Base-by-base conservation (phyloP, 2,888 invertebrate species). In the Pristionchus entomophagus region DNA sequence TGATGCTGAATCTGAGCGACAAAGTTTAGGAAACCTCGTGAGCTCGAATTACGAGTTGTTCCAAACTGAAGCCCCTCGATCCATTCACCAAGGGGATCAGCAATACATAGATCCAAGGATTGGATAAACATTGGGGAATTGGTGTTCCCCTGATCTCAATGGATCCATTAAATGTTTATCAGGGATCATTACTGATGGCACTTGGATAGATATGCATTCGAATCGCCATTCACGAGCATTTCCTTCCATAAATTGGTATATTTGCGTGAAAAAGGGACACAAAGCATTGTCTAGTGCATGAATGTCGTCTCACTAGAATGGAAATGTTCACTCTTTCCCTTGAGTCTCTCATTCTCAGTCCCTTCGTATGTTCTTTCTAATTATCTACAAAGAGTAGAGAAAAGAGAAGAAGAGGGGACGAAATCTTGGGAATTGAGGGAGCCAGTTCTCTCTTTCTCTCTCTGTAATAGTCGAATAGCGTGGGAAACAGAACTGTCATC, bases 361-460 rank as follows among this genome's bases (percentile, higher is more conserved):
- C n/a, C n/a, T n/a, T n/a, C n/a, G n/a, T n/a, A n/a, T 73, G 73
- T 73, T 73, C 73, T 73, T 73, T 73, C 73, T 73, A 73, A 73
- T 73, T 73, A 73, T 73, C 73, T 73, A 73, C 73, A 73, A 73
- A 41, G 73, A 73, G 41, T 38, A 73, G 41, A 45, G 41, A 73
- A n/a, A 26, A 73, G 45, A 26, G n/a, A 41, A 41, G 41, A 73
- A 38, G 73, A n/a, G 45, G 26, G 73, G 73, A 41, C 73, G 73
- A 73, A 65, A 73, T 73, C 73, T 45, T 26, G 41, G 41, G 65
- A 65, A 65, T 65, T 65, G 65, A 65, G 65, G 35, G 65, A 35
- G 65, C 32, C 65, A 38, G 22, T 35, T 35, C 29, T 65, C 65
- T 65, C 65, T 32, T 65, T 65, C 19, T 35, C 19, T 65, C 65